Base-by-base conservation (phyloP, 37 sponge, comb jelly and placozoan genomes). In the Mnemiopsis leidyi region DNA sequence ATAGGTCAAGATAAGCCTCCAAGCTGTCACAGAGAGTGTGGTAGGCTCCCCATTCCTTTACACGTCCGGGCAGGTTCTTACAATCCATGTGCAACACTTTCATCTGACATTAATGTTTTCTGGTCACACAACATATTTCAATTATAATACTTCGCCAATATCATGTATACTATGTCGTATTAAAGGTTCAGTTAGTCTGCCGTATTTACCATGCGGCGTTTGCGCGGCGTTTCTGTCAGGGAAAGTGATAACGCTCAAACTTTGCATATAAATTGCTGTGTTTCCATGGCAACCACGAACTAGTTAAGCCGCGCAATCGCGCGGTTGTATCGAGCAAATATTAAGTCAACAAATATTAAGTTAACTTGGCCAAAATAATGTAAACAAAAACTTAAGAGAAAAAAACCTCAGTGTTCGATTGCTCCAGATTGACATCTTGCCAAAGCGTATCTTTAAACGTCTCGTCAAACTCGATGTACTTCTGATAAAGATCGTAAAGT, bases 31-130 rank as follows among this genome's bases (percentile, higher is more conserved):
- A 76, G 35, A 97, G 95, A 35, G 96, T 95, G 40, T 69, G 92
- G 94, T 94, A 94, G 39, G 97, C 95, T 69, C 94, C 95, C 96
- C 97, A 96, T 26, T 94, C 95, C 39, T 96, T 95, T 40, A 96
- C 94, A 39, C 93, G 93, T 18, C 38, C 79, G 21, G 97, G 97
- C 30, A 97, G 95, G n/a, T 92, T 76, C 69, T 76, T 23, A 48
- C 95, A 95, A 9, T 82, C 94, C 16, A 23, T 38, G 69, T 68
- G 69, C 5, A 92, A 33, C 1, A 28, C 68, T 28, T 38, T 68
- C 68, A 92, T 92, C 92, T 92, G 69, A 69, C 2, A 48, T 48
- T 18, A 48, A 48, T 13, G 13, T 48, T 48, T 18, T 48, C n/a
- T n/a, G n/a, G n/a, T n/a, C n/a, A n/a, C n/a, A n/a, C n/a, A n/a